Conservation (phyloP, 2,113 vertebrate species). For the Engystomops pustulosus region DNA sequence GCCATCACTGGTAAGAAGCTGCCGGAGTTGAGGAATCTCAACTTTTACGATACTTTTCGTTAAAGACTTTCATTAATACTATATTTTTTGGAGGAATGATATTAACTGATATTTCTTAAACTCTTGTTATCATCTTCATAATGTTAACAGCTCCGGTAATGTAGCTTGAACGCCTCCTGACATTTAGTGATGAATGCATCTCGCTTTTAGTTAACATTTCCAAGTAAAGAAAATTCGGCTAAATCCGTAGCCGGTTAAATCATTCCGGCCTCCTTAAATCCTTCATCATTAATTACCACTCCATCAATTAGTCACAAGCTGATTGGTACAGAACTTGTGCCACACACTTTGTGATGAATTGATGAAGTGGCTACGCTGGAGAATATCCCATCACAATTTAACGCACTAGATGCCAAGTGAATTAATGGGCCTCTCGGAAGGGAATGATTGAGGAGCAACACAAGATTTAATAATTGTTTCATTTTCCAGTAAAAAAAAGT, state of each 20-base stretch:
- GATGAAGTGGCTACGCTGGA: slow-evolving; percentile 12
- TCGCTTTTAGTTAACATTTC: slow-evolving; percentile 30
- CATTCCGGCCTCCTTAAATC: slow-evolving; percentile 35
- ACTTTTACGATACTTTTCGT: not conserved
- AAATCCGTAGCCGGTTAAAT: slow-evolving; percentile 29
- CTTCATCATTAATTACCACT: slow-evolving; percentile 40
- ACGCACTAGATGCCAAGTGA: not conserved
- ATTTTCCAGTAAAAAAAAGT: not conserved
- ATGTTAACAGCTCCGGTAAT: not conserved
- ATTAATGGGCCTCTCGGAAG: slow-evolving; percentile 45
- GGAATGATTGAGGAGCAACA: slow-evolving; percentile 13
- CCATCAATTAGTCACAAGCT: slow-evolving; percentile 47
- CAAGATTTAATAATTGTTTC: not conserved
- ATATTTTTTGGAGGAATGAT: not conserved
- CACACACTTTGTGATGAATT: slow-evolving; percentile 42
- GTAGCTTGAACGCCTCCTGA: not conserved
- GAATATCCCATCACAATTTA: slow-evolving; percentile 43
- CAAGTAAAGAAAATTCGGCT: slow-evolving; percentile 21
- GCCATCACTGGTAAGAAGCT: not conserved
- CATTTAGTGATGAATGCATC: slow-evolving; percentile 37
- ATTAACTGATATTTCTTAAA: not conserved
- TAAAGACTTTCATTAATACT: not conserved
- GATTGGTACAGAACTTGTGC: slow-evolving; percentile 15
- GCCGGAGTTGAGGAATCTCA: not conserved
- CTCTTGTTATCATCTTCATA: not conserved